phyloP scores from a whole-genome alignment of 2,888 invertebrate genomes.

The Heliconius cydno region DNA sequence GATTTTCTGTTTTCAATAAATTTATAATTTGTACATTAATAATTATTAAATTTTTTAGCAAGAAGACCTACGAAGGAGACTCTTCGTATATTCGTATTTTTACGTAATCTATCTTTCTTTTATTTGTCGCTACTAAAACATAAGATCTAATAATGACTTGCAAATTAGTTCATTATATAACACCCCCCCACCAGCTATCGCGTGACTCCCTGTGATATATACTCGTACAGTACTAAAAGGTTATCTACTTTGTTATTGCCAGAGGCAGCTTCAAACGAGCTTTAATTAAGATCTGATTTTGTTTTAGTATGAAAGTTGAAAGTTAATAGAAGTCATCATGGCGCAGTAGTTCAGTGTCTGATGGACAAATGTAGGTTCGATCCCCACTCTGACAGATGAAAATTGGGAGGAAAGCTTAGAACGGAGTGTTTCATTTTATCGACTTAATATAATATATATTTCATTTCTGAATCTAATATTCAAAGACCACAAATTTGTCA shows the following conservation, averaged over 20 bases:
- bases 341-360: neutral
- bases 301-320: neutral
- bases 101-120: too few species aligned
- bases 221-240: slow-evolving; percentile 11
- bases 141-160: neutral
- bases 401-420: too few species aligned
- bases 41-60: too few species aligned
- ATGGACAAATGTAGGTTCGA: neutral
- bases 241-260: slow-evolving; percentile 12
- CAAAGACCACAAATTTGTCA: too few species aligned
- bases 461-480: too few species aligned
- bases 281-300: slow-evolving; percentile 13
- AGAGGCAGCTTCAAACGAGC: slow-evolving; percentile 12
- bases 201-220: slow-evolving; percentile 7
- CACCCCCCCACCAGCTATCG: neutral
- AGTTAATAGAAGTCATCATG: neutral
- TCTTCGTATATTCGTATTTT: too few species aligned
- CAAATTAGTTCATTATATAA: slow-evolving; percentile 17
- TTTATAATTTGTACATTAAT: too few species aligned
- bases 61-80: too few species aligned
- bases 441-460: too few species aligned
- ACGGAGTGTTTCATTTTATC: too few species aligned
- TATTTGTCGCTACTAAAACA: neutral
- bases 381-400: neutral
- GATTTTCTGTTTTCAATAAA: too few species aligned